phyloP scores from a whole-genome alignment of 1,140 invertebrate species.

The Argopecten irradians region DNA sequence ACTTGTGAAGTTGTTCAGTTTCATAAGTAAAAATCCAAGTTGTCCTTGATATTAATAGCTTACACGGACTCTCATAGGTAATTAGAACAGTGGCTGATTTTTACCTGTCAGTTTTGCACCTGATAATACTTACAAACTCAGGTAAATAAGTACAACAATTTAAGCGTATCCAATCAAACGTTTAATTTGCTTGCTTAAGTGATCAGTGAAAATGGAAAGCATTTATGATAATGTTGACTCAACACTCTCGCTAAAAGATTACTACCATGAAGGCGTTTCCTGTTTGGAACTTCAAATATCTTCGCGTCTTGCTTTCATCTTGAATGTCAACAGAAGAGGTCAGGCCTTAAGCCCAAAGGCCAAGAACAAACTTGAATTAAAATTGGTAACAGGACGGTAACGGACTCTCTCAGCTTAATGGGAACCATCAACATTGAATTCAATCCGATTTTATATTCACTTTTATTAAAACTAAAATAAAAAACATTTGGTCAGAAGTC shows the following conservation, averaged over 20 bases:
- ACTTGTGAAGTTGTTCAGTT: too few relatives aligned
- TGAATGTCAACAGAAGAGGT: neutral
- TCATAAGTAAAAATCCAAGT: constrained; percentile 16
- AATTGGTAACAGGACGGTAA: neutral
- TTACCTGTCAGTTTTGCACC: constrained; percentile 2
- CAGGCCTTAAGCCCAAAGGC: neutral
- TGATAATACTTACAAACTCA: neutral
- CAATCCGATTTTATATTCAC: neutral
- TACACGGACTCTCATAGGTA: neutral
- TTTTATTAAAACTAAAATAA: neutral
- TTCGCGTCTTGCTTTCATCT: neutral
- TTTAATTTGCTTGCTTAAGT: constrained; percentile 5
- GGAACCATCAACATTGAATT: neutral
- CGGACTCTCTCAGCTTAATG: neutral
- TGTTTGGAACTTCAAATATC: constrained; percentile 18
- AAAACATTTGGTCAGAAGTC: too few relatives aligned
- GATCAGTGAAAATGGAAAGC: constrained; percentile 16
- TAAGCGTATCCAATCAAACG: neutral
- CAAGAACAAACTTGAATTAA: neutral
- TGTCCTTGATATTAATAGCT: neutral
- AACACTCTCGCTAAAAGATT: neutral
- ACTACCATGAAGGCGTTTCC: neutral
- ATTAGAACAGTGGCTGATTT: neutral
- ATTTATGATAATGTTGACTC: constrained; percentile 11
- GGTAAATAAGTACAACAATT: constrained; percentile 6